Evolutionary conservation across 2,888 invertebrate species (phyloP).

Genomic region (Sarcophaga carnaria): DNA sequence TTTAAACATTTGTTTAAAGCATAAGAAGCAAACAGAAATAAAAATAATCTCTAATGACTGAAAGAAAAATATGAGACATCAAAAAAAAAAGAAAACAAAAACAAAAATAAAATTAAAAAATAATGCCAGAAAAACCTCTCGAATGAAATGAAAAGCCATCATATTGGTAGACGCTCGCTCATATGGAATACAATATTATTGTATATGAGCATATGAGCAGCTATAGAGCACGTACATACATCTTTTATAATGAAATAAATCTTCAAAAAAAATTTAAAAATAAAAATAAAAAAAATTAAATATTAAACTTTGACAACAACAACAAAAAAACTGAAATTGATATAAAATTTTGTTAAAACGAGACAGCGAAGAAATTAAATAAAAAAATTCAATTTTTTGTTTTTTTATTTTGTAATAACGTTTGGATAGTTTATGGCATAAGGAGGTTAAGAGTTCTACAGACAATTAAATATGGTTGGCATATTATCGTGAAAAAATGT

Average conservation of each 20-base stretch:
- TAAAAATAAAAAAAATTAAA: neutral
- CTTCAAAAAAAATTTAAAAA: neutral
- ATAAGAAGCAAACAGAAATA: neutral
- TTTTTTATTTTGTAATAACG: no score
- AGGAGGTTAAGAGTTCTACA: no score
- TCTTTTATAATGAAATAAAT: constrained; percentile 23
- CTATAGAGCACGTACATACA: constrained; percentile 43
- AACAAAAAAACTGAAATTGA: neutral
- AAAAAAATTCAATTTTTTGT: neutral
- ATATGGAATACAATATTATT: neutral
- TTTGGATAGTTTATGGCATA: no score
- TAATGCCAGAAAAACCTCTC: constrained; percentile 13
- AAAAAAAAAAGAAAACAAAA: neutral
- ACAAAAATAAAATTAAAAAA: constrained; percentile 3
- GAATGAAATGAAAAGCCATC: neutral
- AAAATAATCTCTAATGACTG: neutral
- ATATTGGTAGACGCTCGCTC: neutral
- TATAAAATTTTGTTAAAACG: neutral
- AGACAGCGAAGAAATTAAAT: neutral
- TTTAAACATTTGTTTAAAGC: neutral
- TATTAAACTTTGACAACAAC: neutral
- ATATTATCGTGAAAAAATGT: no score
- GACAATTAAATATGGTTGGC: no score
- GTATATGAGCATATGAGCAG: constrained; percentile 7
- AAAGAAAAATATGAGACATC: neutral